Conservation (phyloP, 2,888 invertebrate species). For the Xanthia togata region DNA sequence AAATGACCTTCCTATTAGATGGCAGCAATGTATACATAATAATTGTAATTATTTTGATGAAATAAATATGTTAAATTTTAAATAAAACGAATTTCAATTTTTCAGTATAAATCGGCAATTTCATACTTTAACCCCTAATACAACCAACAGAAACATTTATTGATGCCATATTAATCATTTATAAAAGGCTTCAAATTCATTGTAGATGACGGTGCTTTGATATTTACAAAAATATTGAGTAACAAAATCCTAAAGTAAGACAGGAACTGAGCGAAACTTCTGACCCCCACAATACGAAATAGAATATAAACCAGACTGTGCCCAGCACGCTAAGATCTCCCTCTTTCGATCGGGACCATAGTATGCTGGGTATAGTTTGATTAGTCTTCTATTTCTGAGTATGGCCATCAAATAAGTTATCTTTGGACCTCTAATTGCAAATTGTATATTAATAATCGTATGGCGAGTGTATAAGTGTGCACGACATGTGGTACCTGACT, state of each 20-base stretch:
- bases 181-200: not conserved
- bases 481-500: conserved; percentile 82
- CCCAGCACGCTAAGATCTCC: not conserved
- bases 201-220: not conserved
- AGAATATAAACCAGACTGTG: not conserved
- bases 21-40: no score
- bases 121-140: no score
- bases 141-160: not conserved
- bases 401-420: not conserved
- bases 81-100: no score
- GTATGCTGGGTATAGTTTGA: not conserved
- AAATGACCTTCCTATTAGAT: no score
- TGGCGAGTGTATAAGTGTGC: not conserved
- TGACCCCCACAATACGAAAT: not conserved
- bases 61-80: no score
- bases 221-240: not conserved
- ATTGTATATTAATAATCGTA: not conserved
- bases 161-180: not conserved
- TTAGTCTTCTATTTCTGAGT: not conserved
- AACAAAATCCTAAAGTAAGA: not conserved
- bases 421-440: not conserved
- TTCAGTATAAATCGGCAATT: no score
- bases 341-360: not conserved
- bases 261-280: not conserved
- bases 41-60: no score